Base-by-base conservation (phyloP, 2,888 invertebrate genomes). In the Diarsia brunnea region DNA sequence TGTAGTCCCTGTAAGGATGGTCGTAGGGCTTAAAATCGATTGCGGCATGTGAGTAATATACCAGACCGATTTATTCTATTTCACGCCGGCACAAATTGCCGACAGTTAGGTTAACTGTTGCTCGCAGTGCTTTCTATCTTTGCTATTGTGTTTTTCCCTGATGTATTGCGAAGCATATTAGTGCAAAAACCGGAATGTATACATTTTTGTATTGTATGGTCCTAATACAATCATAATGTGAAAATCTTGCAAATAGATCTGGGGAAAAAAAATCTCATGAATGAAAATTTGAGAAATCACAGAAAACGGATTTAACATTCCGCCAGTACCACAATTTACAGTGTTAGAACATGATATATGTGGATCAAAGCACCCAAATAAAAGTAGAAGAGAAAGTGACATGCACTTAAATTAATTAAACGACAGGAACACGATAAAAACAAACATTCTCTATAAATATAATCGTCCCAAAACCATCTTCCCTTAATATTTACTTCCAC, bases 41-140 rank as follows among this genome's bases (percentile, higher is more conserved):
- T 79, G 79, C 0, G 14, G n/a, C n/a, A 14, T 49, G 51, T 58
- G 70, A 68, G 82, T 77, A 79, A 87, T 89, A 87, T 89, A 88
- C 81, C 86, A 86, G 86, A 86, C 89, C 91, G 91, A 94, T 94
- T 93, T 94, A 93, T 94, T 93, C 92, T 93, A 93, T 94, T 93
- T 91, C 91, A 93, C 93, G 93, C 89, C 90, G 89, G 92, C 90
- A 92, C 91, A 93, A 95, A 95, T 95, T 94, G 93, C 94, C 91
- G 90, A 93, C 94, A 93, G 94, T 95, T 95, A 95, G 93, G 92
- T 93, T 95, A 94, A 95, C 94, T 93, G 94, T 93, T 93, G 93
- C 92, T 93, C 91, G 90, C 92, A 92, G 91, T 92, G 92, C 92
- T 93, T 93, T 93, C 93, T 93, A 91, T 93, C 91, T 91, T 85